Base-by-base conservation (phyloP, 2,113 vertebrate genomes). In the Conger conger region DNA sequence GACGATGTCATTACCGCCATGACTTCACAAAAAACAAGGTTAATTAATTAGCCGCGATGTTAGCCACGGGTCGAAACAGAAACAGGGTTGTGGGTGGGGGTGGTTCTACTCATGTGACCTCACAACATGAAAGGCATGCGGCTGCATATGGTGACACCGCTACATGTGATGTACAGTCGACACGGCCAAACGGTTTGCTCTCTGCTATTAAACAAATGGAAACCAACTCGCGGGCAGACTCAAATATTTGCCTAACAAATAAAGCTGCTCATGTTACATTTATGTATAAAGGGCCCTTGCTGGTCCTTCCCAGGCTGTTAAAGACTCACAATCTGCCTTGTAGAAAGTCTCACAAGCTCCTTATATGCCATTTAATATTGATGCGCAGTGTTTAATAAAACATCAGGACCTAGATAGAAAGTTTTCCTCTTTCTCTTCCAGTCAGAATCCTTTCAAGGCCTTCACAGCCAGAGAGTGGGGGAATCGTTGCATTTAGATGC, bases 141-240 rank as follows among this genome's bases (percentile, higher is more conserved):
- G 80, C 89, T 83, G 76, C 35, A 20, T 78, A 85, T 88, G 88
- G 85, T 82, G 84, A 86, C 85, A 86, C 54, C 38, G 45, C 38
- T 36, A 84, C 80, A 54, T 37, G 15, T 77, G 27, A 18, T 85
- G 53, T 79, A 73, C 42, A 73, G 30, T 42, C 37, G 30, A 53
- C 36, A 18, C 30, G 9, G 3, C 37, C 57, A 37, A 18, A 86
- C 16, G 38, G 57, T 36, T 17, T 82, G 50, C 30, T 20, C 36
- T 38, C 78, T 76, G 77, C 76, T 83, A 63, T 78, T 81, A 76
- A 83, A 77, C 78, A 60, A 50, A 81, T 30, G 84, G 68, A 81
- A n/a, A 8, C 68, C 45, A 83, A 83, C 76, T 20, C 37, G 54
- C 78, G n/a, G 36, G 16, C 40, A 73, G 16, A 57, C n/a, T 68